phyloP scores from a whole-genome alignment of 2,888 invertebrate species.

The Aphodius granarius region DNA sequence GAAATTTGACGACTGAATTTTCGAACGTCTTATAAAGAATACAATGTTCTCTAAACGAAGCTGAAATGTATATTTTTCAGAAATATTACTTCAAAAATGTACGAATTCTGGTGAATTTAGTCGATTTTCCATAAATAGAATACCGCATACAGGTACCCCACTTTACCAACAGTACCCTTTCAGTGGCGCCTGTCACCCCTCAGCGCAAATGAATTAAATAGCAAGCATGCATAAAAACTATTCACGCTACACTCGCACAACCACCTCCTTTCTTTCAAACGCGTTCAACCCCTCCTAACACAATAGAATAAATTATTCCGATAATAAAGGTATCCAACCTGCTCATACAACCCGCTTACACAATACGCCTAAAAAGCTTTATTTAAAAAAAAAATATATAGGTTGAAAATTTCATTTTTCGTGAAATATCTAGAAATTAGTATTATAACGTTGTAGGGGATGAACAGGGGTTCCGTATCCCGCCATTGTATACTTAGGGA shows the following conservation, averaged over 20 bases:
- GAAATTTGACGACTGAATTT: too few species aligned
- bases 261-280: not conserved
- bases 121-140: not conserved
- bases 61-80: too few species aligned
- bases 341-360: not conserved
- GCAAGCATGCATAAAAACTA: not conserved
- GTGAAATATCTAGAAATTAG: not conserved
- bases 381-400: not conserved
- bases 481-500: slow-evolving; percentile 35
- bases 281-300: not conserved
- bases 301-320: not conserved
- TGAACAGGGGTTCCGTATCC: not conserved
- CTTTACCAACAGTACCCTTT: not conserved
- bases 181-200: not conserved
- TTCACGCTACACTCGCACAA: not conserved
- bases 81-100: not conserved
- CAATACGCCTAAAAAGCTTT: not conserved
- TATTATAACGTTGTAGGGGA: not conserved
- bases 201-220: not conserved
- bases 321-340: not conserved
- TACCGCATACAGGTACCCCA: not conserved
- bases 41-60: too few species aligned
- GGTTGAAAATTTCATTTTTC: too few species aligned
- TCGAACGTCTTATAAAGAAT: too few species aligned
- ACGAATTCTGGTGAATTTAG: not conserved